Evolutionary conservation across 2,797 vertebrate genomes (phyloP).

Genomic region (Sebastiscus tertius): DNA sequence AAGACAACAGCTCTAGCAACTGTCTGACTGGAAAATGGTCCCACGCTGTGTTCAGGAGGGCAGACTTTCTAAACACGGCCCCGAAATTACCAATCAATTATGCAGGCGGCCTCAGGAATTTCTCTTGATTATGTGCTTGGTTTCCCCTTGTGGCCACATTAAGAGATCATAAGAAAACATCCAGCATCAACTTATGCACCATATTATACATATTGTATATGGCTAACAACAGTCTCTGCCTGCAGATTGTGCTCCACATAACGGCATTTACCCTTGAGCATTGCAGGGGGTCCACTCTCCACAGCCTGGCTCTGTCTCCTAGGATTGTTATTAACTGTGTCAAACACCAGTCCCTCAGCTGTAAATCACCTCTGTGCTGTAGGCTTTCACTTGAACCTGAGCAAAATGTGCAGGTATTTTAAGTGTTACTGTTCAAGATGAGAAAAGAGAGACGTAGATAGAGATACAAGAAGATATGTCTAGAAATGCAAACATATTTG

Average conservation of each 20-base stretch:
- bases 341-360: conserved; percentile 20
- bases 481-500: neutral
- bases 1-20: conserved; percentile 61
- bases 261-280: neutral
- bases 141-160: conserved; percentile 54
- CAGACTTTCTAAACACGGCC: conserved; percentile 57
- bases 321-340: conserved; percentile 39
- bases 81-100: conserved; percentile 69
- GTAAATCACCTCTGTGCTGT: conserved; percentile 9
- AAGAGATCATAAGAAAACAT: conserved; percentile 42
- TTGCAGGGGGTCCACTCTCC: conserved; percentile 22
- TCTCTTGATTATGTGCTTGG: conserved; percentile 59
- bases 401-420: neutral
- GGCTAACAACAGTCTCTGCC: conserved; percentile 5
- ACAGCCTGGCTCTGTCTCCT: conserved; percentile 3
- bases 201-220: conserved; percentile 1
- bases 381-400: neutral
- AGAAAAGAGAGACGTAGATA: neutral
- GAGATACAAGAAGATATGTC: neutral
- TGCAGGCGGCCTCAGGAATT: conserved; percentile 63
- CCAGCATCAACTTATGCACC: conserved; percentile 17
- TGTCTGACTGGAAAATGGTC: conserved; percentile 56
- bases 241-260: conserved; percentile 10
- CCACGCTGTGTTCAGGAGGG: conserved; percentile 54
- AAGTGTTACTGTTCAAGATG: neutral